Percentiles rank a stretch among this genome's conserved stretches.
Evolutionary conservation across 23 tunicate species (phyloP).

Genomic region (Diplosoma virens): DNA sequence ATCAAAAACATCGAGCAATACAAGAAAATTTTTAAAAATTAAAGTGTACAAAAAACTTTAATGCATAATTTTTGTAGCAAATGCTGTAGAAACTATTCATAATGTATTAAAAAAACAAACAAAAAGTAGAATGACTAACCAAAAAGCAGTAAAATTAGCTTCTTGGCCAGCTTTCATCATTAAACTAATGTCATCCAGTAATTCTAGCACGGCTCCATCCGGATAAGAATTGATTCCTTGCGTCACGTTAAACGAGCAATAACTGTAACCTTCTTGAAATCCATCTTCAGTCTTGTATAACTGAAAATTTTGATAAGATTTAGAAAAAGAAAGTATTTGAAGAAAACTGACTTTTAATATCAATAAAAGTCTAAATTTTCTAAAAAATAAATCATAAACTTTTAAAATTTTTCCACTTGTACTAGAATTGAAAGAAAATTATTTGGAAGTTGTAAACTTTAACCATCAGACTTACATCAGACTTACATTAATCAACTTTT

Average conservation of each 20-base stretch:
- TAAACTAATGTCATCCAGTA: constrained; percentile 14
- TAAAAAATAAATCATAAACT: background rate
- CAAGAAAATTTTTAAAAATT: too few species aligned
- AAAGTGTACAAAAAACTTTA: too few species aligned
- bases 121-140: constrained; percentile 23
- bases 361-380: background rate
- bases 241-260: constrained; percentile 6
- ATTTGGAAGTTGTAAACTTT: too few species aligned
- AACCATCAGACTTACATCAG: too few species aligned
- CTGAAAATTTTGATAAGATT: background rate
- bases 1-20: background rate
- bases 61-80: too few species aligned
- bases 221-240: background rate
- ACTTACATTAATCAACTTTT: constrained; percentile 47
- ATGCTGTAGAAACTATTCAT: constrained; percentile 1
- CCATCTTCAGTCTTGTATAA: background rate
- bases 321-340: background rate
- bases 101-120: background rate
- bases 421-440: too few species aligned
- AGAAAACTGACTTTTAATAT: background rate
- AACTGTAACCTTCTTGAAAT: background rate
- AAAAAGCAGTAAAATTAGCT: constrained; percentile 46
- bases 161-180: constrained; percentile 25
- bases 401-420: background rate
- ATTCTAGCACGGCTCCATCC: constrained; percentile 6